Evolutionary conservation across 1,140 invertebrate species (phyloP), one percentile per base, ranked within the genome.

Genomic region (Drosophila bocki): DNA sequence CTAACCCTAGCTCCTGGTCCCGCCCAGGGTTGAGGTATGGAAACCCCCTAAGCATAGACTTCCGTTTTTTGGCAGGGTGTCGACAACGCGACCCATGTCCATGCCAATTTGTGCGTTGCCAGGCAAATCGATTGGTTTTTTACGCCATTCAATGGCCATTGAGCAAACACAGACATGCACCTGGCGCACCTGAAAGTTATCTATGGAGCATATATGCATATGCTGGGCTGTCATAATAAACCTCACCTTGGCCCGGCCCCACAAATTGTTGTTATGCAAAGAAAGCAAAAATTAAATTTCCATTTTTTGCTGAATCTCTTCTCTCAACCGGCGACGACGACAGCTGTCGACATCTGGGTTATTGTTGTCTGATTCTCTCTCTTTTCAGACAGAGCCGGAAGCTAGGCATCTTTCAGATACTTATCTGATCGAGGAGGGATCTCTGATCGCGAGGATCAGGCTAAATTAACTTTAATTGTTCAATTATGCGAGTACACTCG

Each of bases 91-190:
- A 13, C 44, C 39, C 15, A 42, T 17, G 74, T 57, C 60, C 37
- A 39, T 80, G 78, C 78, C 82, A 86, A 85, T 81, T 85, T 81
- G 82, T 75, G 72, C 67, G 75, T 84, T 85, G 78, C 81, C 81
- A 90, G 78, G 85, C 61, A 78, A 90, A 90, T 90, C 85, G 71
- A 88, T 85, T 80, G 75, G 71, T 79, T 85, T 45, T 65, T 68
- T 37, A 58, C 39, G 54, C 33, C 67, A 59, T 13, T 51, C 29
- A 54, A 57, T 61, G 67, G 37, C 53, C 53, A 51, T 44, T 72
- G 68, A 72, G 68, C 48, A 74, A 74, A 72, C 70, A 74, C 44
- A 72, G 56, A 64, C 64, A 67, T 79, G 75, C 82, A 86, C 61
- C 82, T 86, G 82, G 74, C 72, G 26, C 74, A 70, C 62, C 57